Evolutionary conservation across 2,888 invertebrate species (phyloP).

Genomic region (Nemoura dubitans): DNA sequence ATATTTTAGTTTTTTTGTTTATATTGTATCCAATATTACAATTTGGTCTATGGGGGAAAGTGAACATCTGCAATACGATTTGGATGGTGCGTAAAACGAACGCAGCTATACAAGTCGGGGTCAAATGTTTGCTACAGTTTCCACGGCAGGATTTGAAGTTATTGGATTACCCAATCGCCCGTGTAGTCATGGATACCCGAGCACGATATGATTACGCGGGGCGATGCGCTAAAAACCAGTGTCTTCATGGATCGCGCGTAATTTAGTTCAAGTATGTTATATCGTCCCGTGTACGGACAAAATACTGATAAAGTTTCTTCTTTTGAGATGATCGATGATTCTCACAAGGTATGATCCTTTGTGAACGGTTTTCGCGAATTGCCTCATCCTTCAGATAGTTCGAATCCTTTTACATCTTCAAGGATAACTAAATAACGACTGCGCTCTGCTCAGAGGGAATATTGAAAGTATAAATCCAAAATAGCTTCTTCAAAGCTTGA

Average conservation of each 20-base stretch:
- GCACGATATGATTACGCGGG: neutral
- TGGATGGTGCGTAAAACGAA: neutral
- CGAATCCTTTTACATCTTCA: neutral
- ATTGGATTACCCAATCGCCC: neutral
- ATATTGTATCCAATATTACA: neutral
- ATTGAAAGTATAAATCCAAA: slow-evolving; percentile 8
- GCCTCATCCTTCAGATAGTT: neutral
- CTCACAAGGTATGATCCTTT: neutral
- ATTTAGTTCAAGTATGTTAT: neutral
- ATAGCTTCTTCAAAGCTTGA: neutral
- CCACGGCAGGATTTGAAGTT: neutral
- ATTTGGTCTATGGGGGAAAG: neutral
- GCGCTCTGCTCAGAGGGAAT: slow-evolving; percentile 3
- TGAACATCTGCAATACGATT: neutral
- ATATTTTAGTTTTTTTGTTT: too few relatives aligned
- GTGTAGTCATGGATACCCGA: neutral
- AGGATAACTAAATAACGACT: slow-evolving; percentile 14
- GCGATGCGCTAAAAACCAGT: too few relatives aligned
- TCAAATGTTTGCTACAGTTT: neutral
- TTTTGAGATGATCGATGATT: neutral
- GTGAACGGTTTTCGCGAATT: neutral
- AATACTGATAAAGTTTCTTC: too few relatives aligned
- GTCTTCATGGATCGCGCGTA: too few relatives aligned
- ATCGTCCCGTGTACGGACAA: neutral
- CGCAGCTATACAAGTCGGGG: neutral